phyloP scores from a whole-genome alignment of 2,113 vertebrate genomes.

The Misgurnus anguillicaudatus region DNA sequence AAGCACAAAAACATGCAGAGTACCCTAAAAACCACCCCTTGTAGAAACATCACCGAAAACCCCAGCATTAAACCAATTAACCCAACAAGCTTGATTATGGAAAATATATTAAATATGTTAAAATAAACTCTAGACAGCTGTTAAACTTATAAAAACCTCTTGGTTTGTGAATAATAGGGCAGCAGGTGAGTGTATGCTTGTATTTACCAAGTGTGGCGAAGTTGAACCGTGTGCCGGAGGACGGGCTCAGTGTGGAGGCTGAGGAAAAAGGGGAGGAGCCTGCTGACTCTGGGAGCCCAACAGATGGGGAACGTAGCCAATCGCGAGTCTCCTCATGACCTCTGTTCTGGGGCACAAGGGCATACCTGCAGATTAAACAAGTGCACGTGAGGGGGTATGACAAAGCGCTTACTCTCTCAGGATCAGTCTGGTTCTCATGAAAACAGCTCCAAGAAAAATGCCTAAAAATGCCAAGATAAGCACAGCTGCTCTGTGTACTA shows the following conservation, averaged over 20 bases:
- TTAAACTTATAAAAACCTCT: too few species aligned
- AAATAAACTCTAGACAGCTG: neutral
- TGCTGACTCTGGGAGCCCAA: slow-evolving; percentile 80
- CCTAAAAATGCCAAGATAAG: slow-evolving; percentile 10
- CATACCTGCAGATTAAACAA: slow-evolving; percentile 71
- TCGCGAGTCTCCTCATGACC: slow-evolving; percentile 84
- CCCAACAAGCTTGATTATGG: too few species aligned
- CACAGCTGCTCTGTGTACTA: neutral
- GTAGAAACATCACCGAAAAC: too few species aligned
- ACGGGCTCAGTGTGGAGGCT: slow-evolving; percentile 82
- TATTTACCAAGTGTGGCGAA: slow-evolving; percentile 83
- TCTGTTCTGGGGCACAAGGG: slow-evolving; percentile 81
- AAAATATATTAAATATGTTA: too few species aligned
- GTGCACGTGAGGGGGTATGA: neutral
- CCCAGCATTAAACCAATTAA: too few species aligned
- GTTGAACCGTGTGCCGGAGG: slow-evolving; percentile 85
- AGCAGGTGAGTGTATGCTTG: neutral
- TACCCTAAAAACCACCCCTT: neutral
- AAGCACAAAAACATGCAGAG: neutral
- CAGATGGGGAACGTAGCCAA: slow-evolving; percentile 85
- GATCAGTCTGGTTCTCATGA: neutral
- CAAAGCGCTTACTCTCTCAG: neutral
- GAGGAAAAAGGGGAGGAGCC: slow-evolving; percentile 80
- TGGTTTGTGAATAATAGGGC: neutral
- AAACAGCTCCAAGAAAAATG: slow-evolving; percentile 24